These are phyloP conservation scores for Arge pagana DNA, from an alignment of 2,888 invertebrate genomes.

Conservation along the genomic window DNA sequence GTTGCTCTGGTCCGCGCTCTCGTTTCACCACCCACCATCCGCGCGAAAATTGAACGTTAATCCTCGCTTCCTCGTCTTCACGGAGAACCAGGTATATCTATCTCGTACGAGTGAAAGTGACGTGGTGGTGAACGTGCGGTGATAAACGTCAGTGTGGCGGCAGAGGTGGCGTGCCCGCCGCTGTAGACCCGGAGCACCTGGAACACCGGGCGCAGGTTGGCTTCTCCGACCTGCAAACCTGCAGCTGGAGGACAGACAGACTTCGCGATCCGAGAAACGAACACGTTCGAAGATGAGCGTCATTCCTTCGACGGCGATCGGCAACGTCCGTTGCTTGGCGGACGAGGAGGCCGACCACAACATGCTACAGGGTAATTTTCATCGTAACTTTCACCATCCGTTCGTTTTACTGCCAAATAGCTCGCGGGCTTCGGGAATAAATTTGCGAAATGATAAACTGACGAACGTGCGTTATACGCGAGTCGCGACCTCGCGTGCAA, in stretches of 20 bases:
- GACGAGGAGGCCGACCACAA: conserved; percentile 56
- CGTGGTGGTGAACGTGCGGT: conserved; percentile 2
- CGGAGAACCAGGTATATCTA: neutral
- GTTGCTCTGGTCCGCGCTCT: too few species aligned
- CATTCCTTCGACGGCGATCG: conserved; percentile 46
- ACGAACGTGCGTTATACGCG: too few species aligned
- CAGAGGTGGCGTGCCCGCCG: conserved; percentile 15
- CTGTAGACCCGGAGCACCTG: neutral
- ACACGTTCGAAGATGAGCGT: conserved; percentile 44
- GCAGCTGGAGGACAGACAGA: too few species aligned
- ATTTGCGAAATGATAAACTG: too few species aligned
- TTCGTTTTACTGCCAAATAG: neutral
- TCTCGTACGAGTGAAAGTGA: conserved; percentile 16
- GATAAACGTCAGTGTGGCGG: neutral
- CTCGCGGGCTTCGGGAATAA: too few species aligned
- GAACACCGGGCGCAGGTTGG: neutral
- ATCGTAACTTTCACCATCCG: conserved; percentile 4
- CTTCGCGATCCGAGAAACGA: neutral
- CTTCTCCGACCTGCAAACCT: too few species aligned
- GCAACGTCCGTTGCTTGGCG: conserved; percentile 48
- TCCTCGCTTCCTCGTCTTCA: neutral
- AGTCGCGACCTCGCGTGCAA: too few species aligned
- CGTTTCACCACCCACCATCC: neutral
- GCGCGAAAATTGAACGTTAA: neutral
- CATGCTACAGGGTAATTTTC: conserved; percentile 57